A percentile compares a stretch with the other conserved stretches of the same genome.
Evolutionary conservation across 1,140 invertebrate species (phyloP).

Genomic region (Scylla paramamosain): DNA sequence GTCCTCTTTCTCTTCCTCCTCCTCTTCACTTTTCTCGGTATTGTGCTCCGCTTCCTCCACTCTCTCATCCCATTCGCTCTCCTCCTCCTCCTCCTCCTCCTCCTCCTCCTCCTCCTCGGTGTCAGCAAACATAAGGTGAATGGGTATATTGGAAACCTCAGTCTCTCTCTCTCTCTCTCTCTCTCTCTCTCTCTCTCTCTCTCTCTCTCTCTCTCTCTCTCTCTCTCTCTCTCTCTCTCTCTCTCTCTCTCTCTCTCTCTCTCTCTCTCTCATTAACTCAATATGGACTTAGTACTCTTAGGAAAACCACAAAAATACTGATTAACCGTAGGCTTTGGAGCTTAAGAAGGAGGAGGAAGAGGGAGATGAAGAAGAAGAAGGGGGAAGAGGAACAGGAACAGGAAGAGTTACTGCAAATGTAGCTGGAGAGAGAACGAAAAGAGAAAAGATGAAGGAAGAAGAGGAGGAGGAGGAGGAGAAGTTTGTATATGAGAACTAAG

Average conservation of each 20-base stretch:
- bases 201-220: slow-evolving; percentile 1
- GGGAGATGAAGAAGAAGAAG: too few species aligned
- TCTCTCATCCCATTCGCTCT: background rate
- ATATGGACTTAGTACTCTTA: background rate
- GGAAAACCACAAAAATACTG: slow-evolving; percentile 10
- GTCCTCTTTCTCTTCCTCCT: background rate
- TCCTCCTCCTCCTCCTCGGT: too few species aligned
- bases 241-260: slow-evolving; percentile 25
- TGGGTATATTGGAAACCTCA: too few species aligned
- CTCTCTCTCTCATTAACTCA: slow-evolving; percentile 18
- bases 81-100: background rate
- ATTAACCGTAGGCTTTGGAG: background rate
- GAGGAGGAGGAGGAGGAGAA: background rate
- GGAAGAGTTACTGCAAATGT: too few species aligned
- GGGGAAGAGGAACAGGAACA: too few species aligned
- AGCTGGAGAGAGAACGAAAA: background rate
- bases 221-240: slow-evolving; percentile 27
- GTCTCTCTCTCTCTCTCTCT: too few species aligned
- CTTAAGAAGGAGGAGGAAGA: too few species aligned
- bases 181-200: background rate
- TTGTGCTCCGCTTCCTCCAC: background rate
- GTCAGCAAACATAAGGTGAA: too few species aligned
- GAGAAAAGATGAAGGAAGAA: background rate
- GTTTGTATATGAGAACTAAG: background rate
- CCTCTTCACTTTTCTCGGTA: background rate